Evolutionary conservation across 2,113 vertebrate species (phyloP), one percentile per base, ranked within the genome.

Genomic region (Oreochromis tanganicae): DNA sequence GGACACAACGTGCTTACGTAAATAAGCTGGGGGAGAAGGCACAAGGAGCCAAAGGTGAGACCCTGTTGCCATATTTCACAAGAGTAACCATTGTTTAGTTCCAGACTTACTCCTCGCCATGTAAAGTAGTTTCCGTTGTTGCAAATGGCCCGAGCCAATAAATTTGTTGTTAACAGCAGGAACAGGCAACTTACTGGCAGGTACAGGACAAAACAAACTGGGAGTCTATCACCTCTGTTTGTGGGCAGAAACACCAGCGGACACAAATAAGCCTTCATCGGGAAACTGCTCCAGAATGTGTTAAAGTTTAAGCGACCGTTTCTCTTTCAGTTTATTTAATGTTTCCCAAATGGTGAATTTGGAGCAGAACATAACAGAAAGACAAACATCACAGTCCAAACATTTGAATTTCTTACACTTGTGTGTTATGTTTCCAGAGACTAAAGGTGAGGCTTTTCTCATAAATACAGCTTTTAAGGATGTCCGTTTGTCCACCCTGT

Each of bases 41-140:
- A 92, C 87, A 78, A 82, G 82, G 89, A 93, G 94, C 91, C 93
- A 96, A 94, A 96, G 95, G 94, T 96, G 92, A 96, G 94, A 87
- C 92, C 92, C 95, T 91, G 90, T 86, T 88, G 92, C 91, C 85
- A 94, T 96, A 95, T 96, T 96, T 96, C 94, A 96, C 88, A 90
- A 84, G 89, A 89, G 80, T 66, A 94, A 92, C 95, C 93, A 96
- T 95, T 96, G 95, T 96, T 95, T 91, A 61, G 87, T 84, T 79
- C 55, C 73, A 90, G 82, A 87, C 92, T 89, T 85, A 92, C 86
- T 94, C 88, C 93, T 95, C 87, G 88, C 91, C 88, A 94, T 95
- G 95, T 94, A 95, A 94, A 94, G 91, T 90, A 94, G 93, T 94
- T 95, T 96, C 94, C 95, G 89, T 79, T 91, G 87, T 85, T 90